Conservation (phyloP, 1,140 invertebrate genomes). For the Pseudobourletiella spinata region DNA sequence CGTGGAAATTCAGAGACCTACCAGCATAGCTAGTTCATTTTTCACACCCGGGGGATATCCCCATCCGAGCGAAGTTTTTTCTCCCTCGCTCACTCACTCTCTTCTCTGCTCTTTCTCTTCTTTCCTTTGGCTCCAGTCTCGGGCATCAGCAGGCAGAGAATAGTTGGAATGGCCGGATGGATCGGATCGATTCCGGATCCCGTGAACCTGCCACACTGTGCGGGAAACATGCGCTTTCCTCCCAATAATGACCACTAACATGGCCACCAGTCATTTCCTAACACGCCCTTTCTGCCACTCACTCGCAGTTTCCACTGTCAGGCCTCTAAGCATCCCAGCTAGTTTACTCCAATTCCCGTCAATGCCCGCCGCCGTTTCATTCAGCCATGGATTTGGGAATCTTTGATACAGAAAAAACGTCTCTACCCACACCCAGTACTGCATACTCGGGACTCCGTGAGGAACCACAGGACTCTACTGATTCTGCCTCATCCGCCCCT, state of each 20-base stretch:
- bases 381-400: not conserved
- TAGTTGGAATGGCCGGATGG: constrained; percentile 10
- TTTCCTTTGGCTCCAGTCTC: not conserved
- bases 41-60: constrained; percentile 14
- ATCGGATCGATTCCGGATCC: constrained; percentile 31
- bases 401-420: too few relatives aligned
- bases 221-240: constrained; percentile 35
- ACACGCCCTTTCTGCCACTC: constrained; percentile 37
- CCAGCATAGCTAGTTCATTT: constrained; percentile 13
- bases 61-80: constrained; percentile 5
- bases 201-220: constrained; percentile 19
- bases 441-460: too few relatives aligned
- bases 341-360: constrained; percentile 16
- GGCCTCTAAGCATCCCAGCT: constrained; percentile 1
- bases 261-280: constrained; percentile 38
- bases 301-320: constrained; percentile 10
- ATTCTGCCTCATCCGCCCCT: too few relatives aligned
- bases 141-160: constrained; percentile 7
- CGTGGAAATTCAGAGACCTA: not conserved
- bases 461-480: too few relatives aligned
- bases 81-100: constrained; percentile 3
- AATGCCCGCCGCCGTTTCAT: constrained; percentile 19
- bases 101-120: not conserved
- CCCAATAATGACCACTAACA: constrained; percentile 37
- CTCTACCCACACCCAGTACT: too few relatives aligned